Percentiles rank a stretch among this genome's conserved stretches.
Evolutionary conservation across 2,888 invertebrate genomes (phyloP).

Genomic region (Dasysyrphus tricinctus): DNA sequence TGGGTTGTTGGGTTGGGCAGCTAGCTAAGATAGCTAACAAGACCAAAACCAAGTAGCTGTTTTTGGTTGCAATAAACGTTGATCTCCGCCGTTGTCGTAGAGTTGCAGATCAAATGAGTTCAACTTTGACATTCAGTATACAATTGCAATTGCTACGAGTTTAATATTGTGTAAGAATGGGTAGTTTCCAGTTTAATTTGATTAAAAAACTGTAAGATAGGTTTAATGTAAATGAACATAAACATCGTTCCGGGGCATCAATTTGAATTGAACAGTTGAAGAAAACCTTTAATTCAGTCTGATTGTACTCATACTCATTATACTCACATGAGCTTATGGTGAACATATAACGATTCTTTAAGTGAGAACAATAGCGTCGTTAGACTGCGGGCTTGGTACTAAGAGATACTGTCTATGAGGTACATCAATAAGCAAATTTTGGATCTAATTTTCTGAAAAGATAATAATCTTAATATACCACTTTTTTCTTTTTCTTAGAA

Average conservation of each 20-base stretch:
- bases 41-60: conserved; percentile 51
- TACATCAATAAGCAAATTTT: too few species aligned
- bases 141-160: neutral
- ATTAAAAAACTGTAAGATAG: neutral
- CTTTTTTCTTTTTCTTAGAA: too few species aligned
- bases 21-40: conserved; percentile 26
- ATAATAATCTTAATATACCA: too few species aligned
- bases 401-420: too few species aligned
- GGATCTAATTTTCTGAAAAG: too few species aligned
- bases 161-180: neutral
- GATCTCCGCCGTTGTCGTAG: neutral
- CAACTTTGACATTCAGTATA: conserved; percentile 64
- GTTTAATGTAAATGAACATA: neutral
- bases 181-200: neutral
- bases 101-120: conserved; percentile 51
- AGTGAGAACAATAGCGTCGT: too few species aligned
- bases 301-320: too few species aligned
- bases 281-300: neutral
- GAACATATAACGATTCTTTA: too few species aligned
- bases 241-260: neutral
- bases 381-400: too few species aligned
- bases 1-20: conserved; percentile 59
- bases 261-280: neutral
- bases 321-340: too few species aligned
- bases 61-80: conserved; percentile 31